A percentile compares a stretch with the other conserved stretches of the same genome.
phyloP scores from a whole-genome alignment of 92 coral and sea anemone species.

The Isaurus tuberculatus region DNA sequence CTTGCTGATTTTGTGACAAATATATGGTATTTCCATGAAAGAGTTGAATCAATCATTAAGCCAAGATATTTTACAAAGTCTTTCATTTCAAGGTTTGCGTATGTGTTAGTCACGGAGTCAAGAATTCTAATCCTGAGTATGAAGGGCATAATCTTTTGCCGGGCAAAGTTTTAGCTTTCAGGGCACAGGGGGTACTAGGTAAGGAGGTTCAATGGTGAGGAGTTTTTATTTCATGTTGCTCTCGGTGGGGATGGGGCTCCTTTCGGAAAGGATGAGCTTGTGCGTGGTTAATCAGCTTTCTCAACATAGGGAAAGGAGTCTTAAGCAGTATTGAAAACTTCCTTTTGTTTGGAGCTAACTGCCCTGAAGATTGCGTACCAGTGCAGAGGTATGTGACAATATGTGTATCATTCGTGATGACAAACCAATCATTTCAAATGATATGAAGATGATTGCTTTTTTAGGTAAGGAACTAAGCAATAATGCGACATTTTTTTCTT shows the following conservation, averaged over 20 bases:
- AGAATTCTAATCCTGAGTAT: too few relatives aligned
- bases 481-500: constrained; percentile 7
- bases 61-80: too few relatives aligned
- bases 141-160: too few relatives aligned
- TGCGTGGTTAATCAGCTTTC: constrained; percentile 70
- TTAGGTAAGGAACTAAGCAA: constrained; percentile 19
- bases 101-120: too few relatives aligned
- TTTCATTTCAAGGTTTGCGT: too few relatives aligned
- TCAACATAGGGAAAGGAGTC: constrained; percentile 67
- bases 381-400: constrained; percentile 64
- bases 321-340: constrained; percentile 46
- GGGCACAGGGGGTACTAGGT: constrained; percentile 37
- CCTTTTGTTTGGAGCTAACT: constrained; percentile 56
- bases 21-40: too few relatives aligned
- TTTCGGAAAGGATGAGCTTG: constrained; percentile 72
- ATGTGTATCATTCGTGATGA: too few relatives aligned
- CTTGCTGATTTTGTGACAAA: too few relatives aligned
- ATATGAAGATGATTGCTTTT: constrained; percentile 63
- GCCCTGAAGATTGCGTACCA: constrained; percentile 69
- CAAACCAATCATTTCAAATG: too few relatives aligned
- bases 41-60: too few relatives aligned
- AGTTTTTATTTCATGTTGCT: constrained; percentile 40
- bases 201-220: constrained; percentile 43
- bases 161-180: constrained; percentile 52
- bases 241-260: constrained; percentile 43